phyloP scores from a whole-genome alignment of 2,113 vertebrate genomes.

The Acrocephalus arundinaceus region DNA sequence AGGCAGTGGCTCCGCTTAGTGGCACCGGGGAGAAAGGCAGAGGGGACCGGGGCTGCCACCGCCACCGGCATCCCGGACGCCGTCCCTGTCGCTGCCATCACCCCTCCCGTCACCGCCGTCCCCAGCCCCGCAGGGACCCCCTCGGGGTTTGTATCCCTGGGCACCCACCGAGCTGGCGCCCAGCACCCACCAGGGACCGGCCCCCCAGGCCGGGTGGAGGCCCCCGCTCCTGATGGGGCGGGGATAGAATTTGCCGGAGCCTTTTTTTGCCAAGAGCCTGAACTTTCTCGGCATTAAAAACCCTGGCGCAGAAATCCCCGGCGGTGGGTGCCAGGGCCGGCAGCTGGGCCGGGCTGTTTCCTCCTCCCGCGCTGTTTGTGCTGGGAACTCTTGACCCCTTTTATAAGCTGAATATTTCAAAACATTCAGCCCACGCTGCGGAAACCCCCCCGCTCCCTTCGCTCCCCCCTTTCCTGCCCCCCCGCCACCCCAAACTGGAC shows the following conservation, averaged over 20 bases:
- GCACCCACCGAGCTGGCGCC: not conserved
- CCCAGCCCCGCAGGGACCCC: not conserved
- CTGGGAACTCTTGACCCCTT: not conserved
- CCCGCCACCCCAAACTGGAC: not conserved
- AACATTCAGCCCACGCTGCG: not conserved
- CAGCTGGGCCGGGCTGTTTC: slow-evolving; percentile 4
- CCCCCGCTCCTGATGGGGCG: not conserved
- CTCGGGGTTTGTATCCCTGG: not conserved
- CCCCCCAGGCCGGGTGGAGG: not conserved
- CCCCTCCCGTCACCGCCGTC: no score
- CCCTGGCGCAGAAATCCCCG: not conserved
- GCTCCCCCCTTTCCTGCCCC: not conserved
- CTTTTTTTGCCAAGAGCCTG: not conserved
- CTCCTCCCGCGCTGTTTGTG: not conserved
- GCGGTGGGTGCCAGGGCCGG: not conserved
- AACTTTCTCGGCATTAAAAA: not conserved
- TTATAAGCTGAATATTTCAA: not conserved
- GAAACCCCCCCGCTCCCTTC: not conserved
- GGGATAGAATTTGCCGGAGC: not conserved
- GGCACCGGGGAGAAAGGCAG: slow-evolving; percentile 21
- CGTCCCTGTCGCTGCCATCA: not conserved
- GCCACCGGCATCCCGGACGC: not conserved
- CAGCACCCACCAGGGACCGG: not conserved
- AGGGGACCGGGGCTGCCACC: not conserved
- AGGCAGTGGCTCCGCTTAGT: slow-evolving; percentile 12